phyloP scores from a whole-genome alignment of 2,888 invertebrate genomes.

The Napeogenes sylphis region DNA sequence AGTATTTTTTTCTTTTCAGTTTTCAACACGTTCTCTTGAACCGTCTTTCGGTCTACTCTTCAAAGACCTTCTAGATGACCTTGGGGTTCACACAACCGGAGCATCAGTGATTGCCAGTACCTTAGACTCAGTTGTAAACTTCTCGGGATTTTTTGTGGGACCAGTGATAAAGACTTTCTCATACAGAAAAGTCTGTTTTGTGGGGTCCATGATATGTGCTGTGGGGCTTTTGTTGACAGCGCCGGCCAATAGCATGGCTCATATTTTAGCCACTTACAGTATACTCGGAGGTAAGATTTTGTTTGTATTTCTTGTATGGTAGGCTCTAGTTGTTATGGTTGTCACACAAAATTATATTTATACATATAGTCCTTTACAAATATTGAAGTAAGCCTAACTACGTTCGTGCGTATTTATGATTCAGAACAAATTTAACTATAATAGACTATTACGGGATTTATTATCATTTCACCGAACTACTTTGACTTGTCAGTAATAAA shows the following conservation, averaged over 20 bases:
- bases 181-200: slow-evolving; percentile 83
- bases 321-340: too few species aligned
- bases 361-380: too few species aligned
- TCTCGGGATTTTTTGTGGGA: slow-evolving; percentile 86
- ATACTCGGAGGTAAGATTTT: slow-evolving; percentile 82
- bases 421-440: too few species aligned
- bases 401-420: too few species aligned
- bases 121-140: slow-evolving; percentile 86
- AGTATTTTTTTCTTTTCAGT: slow-evolving; percentile 68
- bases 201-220: slow-evolving; percentile 81
- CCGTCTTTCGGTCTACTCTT: slow-evolving; percentile 89
- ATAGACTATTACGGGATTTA: too few species aligned
- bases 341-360: too few species aligned
- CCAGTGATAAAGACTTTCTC: slow-evolving; percentile 86
- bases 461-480: too few species aligned
- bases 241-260: slow-evolving; percentile 83
- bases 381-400: too few species aligned
- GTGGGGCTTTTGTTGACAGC: slow-evolving; percentile 82
- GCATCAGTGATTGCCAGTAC: slow-evolving; percentile 86
- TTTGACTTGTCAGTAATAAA: too few species aligned
- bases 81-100: slow-evolving; percentile 85
- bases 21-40: slow-evolving; percentile 87
- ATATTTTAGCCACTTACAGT: slow-evolving; percentile 84
- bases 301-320: neutral
- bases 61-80: slow-evolving; percentile 82